Evolutionary conservation across 2,888 invertebrate genomes (phyloP), one percentile per base, ranked within the genome.

Genomic region (Dryadula phaetusa): DNA sequence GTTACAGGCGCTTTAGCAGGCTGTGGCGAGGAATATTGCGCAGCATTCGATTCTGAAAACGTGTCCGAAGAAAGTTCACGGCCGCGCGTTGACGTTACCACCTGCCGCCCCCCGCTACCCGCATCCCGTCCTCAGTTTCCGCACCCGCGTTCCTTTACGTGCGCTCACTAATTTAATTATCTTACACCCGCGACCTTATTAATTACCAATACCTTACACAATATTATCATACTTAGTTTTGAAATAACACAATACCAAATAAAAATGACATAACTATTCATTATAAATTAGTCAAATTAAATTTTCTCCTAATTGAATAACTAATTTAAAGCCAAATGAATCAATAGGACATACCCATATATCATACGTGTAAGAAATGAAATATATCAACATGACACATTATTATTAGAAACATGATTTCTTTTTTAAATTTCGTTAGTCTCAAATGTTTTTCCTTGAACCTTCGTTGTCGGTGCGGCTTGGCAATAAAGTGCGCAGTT

Each of bases 11-110:
- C 79, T 82, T 82, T 78, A 83, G 79, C 81, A 87, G 84, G 86
- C 83, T 81, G 79, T 83, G 82, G 82, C 83, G 85, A 86, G 83
- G 86, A 84, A 82, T 87, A 90, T 86, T 92, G 90, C 91, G 91
- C 90, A 90, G 90, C 82, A 87, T 76, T 87, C 81, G 85, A 82
- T 90, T 88, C 92, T 92, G 91, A 92, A 91, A 92, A 91, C 90
- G 90, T 91, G 92, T 86, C 88, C 90, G 86, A 90, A 91, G 92
- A 92, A 93, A 92, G 93, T 93, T 93, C 93, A 93, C 85, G 93
- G 93, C 85, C 93, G 93, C 92, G 84, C 93, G 87, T 93, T 92
- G 93, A 93, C 93, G 91, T 82, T 81, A 78, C 83, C 82, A 82
- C 85, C 86, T 81, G 82, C 84, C 84, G 78, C 81, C 80, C 81